phyloP scores from a whole-genome alignment of 2,797 vertebrate genomes.

The Syncerus caffer region DNA sequence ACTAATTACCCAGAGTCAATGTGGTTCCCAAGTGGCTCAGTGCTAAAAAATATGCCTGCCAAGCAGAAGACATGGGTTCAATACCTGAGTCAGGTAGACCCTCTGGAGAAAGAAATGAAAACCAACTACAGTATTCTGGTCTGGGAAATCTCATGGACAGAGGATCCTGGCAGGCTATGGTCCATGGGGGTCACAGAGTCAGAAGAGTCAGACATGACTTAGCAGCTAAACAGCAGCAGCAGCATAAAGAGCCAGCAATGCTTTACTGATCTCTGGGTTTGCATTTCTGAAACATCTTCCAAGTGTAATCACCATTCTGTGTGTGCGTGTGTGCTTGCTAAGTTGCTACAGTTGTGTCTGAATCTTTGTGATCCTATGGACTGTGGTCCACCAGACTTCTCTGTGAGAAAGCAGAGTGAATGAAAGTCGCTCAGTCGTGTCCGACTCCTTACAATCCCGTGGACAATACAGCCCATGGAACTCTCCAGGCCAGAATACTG shows the following conservation, averaged over 20 bases:
- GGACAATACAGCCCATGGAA: neutral
- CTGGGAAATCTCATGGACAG: neutral
- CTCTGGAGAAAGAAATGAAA: neutral
- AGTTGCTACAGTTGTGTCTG: neutral
- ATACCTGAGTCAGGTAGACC: neutral
- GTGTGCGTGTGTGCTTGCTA: neutral
- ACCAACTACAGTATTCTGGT: neutral
- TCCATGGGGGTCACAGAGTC: neutral
- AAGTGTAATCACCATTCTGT: no score
- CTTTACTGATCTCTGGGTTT: neutral
- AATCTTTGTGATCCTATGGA: neutral
- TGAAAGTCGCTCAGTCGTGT: neutral
- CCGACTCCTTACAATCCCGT: neutral
- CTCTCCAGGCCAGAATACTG: neutral
- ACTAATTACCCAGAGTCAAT: neutral
- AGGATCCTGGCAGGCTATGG: neutral
- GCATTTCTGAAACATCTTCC: neutral
- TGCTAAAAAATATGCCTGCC: neutral
- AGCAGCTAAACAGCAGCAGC: neutral
- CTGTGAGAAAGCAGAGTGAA: neutral
- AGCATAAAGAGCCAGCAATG: fast-evolving
- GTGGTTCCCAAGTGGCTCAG: neutral
- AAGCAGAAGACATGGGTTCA: neutral
- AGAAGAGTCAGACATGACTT: neutral
- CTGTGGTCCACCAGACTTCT: neutral